A percentile compares a stretch with the other conserved stretches of the same genome.
Evolutionary conservation across 2,113 vertebrate species (phyloP).

Genomic region (Odocoileus hemionus): DNA sequence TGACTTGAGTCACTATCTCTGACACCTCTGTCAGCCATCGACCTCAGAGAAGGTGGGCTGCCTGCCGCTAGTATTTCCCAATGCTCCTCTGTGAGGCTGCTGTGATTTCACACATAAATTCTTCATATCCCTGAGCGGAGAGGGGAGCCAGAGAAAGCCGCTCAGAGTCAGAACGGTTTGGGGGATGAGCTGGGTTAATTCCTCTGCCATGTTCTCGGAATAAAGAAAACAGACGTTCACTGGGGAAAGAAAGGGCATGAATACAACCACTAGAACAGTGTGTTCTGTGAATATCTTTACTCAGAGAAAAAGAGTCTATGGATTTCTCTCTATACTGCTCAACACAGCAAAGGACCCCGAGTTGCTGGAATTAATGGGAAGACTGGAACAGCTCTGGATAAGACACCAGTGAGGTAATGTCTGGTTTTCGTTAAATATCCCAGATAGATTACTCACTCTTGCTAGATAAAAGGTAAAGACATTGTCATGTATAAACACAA

Average conservation of each 20-base stretch:
- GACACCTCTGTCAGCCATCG: background rate
- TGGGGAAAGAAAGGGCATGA: background rate
- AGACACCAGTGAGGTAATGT: constrained; percentile 70
- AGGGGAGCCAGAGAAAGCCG: background rate
- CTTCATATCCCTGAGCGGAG: background rate
- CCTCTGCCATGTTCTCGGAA: background rate
- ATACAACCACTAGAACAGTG: background rate
- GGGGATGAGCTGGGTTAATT: background rate
- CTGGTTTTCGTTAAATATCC: constrained; percentile 60
- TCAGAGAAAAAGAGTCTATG: background rate
- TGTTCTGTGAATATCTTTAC: background rate
- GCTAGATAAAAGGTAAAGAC: constrained; percentile 55
- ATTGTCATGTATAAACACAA: background rate
- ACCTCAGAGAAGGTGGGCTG: background rate
- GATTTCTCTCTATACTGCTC: background rate
- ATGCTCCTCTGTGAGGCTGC: background rate
- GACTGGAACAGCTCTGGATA: constrained; percentile 39
- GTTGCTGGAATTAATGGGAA: background rate
- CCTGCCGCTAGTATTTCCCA: background rate
- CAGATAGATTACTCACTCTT: constrained; percentile 60
- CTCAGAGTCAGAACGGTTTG: background rate
- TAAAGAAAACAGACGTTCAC: background rate
- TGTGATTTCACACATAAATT: background rate
- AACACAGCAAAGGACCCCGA: constrained; percentile 9
- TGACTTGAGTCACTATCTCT: background rate